A percentile compares a stretch with the other conserved stretches of the same genome.
phyloP scores from a whole-genome alignment of 2,888 invertebrate species.

The Ochlodes sylvanus region DNA sequence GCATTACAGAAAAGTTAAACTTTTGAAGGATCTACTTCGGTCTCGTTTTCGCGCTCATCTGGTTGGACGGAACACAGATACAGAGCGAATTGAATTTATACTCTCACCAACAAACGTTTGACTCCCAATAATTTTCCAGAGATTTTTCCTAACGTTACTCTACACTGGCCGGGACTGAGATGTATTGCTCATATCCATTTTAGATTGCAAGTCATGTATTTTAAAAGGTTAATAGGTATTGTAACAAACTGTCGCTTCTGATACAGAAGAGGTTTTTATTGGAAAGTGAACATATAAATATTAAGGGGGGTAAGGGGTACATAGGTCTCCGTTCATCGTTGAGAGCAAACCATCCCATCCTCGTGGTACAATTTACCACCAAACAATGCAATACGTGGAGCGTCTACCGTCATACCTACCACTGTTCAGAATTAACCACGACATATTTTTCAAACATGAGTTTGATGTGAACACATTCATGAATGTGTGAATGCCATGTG shows the following conservation, averaged over 20 bases:
- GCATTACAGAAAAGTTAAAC: slow-evolving; percentile 47
- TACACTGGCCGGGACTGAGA: slow-evolving; percentile 31
- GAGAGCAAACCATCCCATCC: too few relatives aligned
- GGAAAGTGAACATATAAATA: not conserved
- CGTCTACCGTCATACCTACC: too few relatives aligned
- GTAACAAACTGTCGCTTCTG: slow-evolving; percentile 14
- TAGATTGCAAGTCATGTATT: slow-evolving; percentile 27
- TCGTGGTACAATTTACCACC: too few relatives aligned
- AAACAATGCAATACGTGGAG: too few relatives aligned
- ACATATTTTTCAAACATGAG: too few relatives aligned
- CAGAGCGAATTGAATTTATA: slow-evolving; percentile 80
- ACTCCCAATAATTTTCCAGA: slow-evolving; percentile 53
- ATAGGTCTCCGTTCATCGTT: too few relatives aligned
- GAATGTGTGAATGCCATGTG: too few relatives aligned
- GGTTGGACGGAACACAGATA: slow-evolving; percentile 76
- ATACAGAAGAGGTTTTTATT: slow-evolving; percentile 19
- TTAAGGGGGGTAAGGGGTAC: too few relatives aligned
- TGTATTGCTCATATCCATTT: slow-evolving; percentile 29
- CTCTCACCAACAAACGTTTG: slow-evolving; percentile 59
- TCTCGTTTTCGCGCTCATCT: slow-evolving; percentile 74
- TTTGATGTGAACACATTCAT: too few relatives aligned
- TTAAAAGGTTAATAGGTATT: slow-evolving; percentile 25
- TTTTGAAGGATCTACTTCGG: slow-evolving; percentile 71
- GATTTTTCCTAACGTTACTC: slow-evolving; percentile 54
- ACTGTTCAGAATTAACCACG: too few relatives aligned